Evolutionary conservation across 2,113 vertebrate genomes (phyloP), one percentile per base, ranked within the genome.

Genomic region (Arothron firmamentum): DNA sequence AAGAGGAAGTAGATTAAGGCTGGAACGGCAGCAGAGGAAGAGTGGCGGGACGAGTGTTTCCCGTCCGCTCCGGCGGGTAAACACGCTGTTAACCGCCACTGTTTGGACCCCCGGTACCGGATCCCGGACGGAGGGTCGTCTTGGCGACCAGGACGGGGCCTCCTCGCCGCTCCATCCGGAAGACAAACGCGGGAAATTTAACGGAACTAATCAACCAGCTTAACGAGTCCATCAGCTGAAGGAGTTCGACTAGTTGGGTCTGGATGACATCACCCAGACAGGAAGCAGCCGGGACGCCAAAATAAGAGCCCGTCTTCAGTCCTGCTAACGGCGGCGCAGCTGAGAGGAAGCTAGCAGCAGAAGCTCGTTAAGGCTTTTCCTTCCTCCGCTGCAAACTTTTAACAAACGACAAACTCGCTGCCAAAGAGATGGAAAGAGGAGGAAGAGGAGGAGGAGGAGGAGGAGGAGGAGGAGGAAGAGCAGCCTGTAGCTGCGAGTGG

Each of bases 1-100:
- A 85, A 80, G 80, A 83, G 78, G 84, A 84, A 81, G 63, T 78
- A 78, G 80, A 86, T 88, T 86, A 83, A 83, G 82, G 72, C 47
- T 65, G 67, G 65, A 58, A 75, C 65, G 72, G 80, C 83, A 74
- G 67, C 38, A 58, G 7, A 56, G 62, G 68, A 67, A 56, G 50
- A 56, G 56, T 52, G 67, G 75, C 69, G 55, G 47, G 19, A 63
- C 23, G 49, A 17, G 67, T 67, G 41, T 74, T 80, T 66, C 48
- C 54, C 31, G 65, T 64, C 65, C 54, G 31, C 25, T 15, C 50
- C 45, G 65, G 73, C 12, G 2, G 28, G 54, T 19, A 52, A 52
- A 54, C 2, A 54, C 75, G 8, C 21, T 81, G 23, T 31, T 45
- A 82, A 79, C 56, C 28, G 3, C 28, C 5, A 31, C 28, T 31